Percentiles rank a stretch among this genome's conserved stretches.
Conservation (phyloP, 2,888 invertebrate genomes). For the Hypena proboscidalis region DNA sequence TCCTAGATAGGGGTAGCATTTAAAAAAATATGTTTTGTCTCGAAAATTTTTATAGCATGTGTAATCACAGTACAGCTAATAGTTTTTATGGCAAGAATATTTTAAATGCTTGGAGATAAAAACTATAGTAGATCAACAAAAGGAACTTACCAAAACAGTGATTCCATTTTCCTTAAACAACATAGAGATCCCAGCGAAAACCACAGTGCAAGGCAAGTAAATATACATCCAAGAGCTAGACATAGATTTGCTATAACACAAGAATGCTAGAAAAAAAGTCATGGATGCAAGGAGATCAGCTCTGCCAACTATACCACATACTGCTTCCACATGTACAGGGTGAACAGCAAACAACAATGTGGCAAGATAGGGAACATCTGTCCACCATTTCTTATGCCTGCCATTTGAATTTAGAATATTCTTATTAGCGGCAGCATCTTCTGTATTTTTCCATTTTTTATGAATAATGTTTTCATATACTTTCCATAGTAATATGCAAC, state of each 20-base stretch:
- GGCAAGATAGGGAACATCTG: conserved; percentile 86
- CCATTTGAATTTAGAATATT: conserved; percentile 1
- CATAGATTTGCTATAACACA: conserved; percentile 84
- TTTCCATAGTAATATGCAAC: conserved; percentile 61
- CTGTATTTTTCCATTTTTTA: conserved; percentile 14
- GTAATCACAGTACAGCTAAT: too few relatives aligned
- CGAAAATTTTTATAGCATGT: too few relatives aligned
- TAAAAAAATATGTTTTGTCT: too few relatives aligned
- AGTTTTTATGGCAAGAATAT: too few relatives aligned
- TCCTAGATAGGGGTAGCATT: too few relatives aligned
- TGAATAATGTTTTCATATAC: conserved; percentile 50
- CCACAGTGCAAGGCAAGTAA: conserved; percentile 61
- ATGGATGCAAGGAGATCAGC: conserved; percentile 95
- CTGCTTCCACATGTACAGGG: conserved; percentile 97
- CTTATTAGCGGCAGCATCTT: conserved; percentile 4
- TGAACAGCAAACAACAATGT: conserved; percentile 94
- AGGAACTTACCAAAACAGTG: conserved; percentile 90
- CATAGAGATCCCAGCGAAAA: conserved; percentile 87
- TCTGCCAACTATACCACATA: conserved; percentile 96
- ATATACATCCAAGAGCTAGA: conserved; percentile 36
- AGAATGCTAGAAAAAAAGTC: conserved; percentile 89
- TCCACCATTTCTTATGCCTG: conserved; percentile 28
- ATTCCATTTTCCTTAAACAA: conserved; percentile 98
- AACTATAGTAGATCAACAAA: too few relatives aligned
- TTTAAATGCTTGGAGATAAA: too few relatives aligned